Conservation (phyloP, 2,888 invertebrate species). For the Prenolepis imparis region DNA sequence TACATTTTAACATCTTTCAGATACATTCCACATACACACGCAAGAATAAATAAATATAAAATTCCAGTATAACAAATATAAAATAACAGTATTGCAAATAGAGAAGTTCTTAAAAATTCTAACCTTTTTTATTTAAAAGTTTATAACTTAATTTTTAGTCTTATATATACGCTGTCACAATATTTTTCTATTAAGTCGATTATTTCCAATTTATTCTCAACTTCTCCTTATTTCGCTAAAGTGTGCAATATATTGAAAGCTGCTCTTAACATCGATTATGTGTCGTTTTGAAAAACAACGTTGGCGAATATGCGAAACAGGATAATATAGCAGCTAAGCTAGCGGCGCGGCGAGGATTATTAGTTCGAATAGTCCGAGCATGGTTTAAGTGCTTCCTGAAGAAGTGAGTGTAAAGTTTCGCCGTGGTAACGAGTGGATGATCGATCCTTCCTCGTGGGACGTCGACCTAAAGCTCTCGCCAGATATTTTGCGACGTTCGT, state of each 20-base stretch:
- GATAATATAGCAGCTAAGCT: slow-evolving; percentile 57
- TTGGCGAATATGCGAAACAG: slow-evolving; percentile 51
- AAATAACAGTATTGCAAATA: not conserved
- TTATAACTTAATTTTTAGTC: not conserved
- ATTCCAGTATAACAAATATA: no score
- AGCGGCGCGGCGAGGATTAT: slow-evolving; percentile 52
- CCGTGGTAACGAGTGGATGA: slow-evolving; percentile 60
- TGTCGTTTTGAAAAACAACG: slow-evolving; percentile 51
- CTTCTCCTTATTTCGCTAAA: slow-evolving; percentile 20
- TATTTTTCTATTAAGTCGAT: not conserved
- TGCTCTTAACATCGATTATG: slow-evolving; percentile 52
- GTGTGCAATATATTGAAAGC: slow-evolving; percentile 26
- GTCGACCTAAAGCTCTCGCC: slow-evolving; percentile 50
- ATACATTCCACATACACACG: not conserved
- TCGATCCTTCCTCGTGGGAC: slow-evolving; percentile 57
- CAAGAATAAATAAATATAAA: not conserved
- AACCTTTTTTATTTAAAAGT: not conserved
- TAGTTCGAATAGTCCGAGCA: slow-evolving; percentile 55
- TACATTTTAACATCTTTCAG: not conserved
- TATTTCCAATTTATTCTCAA: not conserved
- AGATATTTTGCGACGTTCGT: slow-evolving; percentile 59
- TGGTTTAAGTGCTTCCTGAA: slow-evolving; percentile 58
- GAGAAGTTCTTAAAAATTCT: not conserved
- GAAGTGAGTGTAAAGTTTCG: slow-evolving; percentile 63
- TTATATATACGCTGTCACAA: not conserved